Conservation (phyloP, 2,113 vertebrate genomes). For the Zonotrichia leucophrys region DNA sequence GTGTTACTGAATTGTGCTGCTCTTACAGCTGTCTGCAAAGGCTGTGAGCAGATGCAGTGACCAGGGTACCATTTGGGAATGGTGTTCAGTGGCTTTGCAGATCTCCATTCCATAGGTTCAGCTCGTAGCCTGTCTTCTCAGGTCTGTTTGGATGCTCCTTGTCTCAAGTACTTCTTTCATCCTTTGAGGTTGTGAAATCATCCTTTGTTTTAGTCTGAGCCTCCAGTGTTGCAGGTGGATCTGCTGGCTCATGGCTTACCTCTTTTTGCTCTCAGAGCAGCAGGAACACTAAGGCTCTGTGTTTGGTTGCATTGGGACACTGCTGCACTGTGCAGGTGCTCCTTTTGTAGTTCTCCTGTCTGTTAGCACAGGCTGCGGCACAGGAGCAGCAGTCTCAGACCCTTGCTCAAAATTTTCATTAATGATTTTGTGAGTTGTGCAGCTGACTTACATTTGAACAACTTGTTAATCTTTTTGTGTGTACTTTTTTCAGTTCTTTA, state of each 20-base stretch:
- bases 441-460: neutral
- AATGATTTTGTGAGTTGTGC: neutral
- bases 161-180: neutral
- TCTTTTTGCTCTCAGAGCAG: neutral
- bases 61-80: neutral
- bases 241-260: neutral
- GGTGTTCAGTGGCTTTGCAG: neutral
- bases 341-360: neutral
- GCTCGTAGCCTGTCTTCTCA: neutral
- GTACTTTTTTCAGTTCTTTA: neutral
- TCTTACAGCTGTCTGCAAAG: neutral
- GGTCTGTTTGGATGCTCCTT: neutral
- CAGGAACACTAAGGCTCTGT: rapidly evolving
- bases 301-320: neutral
- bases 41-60: neutral
- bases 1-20: neutral
- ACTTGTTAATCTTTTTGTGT: neutral
- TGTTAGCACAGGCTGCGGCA: neutral
- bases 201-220: neutral
- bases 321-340: neutral
- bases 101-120: neutral
- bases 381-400: neutral
- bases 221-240: neutral
- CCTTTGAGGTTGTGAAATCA: neutral
- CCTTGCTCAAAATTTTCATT: neutral